These are phyloP conservation scores for Platygyra sinensis DNA, from an alignment of 64 coral and sea anemone species.

Conservation along the genomic window DNA sequence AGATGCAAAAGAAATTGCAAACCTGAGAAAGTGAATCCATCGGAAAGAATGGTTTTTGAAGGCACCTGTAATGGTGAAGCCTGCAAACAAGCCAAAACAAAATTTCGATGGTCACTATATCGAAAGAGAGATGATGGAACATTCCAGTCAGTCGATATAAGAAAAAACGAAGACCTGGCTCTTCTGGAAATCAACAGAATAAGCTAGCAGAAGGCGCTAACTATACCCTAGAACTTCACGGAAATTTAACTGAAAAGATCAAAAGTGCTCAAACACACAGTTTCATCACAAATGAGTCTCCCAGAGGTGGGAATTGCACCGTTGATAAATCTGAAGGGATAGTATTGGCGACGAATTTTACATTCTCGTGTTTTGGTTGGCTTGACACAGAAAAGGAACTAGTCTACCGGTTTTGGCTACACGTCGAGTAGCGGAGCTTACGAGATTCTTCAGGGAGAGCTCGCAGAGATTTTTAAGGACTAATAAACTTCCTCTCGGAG, in stretches of 20 bases:
- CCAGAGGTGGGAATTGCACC: slow-evolving; percentile 30
- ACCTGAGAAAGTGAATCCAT: background rate
- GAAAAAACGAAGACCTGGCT: background rate
- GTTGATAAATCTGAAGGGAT: slow-evolving; percentile 31
- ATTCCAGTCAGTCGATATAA: background rate
- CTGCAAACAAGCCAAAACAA: slow-evolving; percentile 3
- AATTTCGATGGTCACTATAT: background rate
- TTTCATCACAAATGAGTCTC: slow-evolving; percentile 58
- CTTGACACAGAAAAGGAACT: slow-evolving; percentile 15
- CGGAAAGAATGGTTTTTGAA: slow-evolving; percentile 4
- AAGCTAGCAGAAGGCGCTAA: background rate
- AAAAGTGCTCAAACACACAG: background rate
- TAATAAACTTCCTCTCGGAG: slow-evolving; percentile 43
- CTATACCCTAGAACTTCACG: background rate
- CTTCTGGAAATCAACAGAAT: background rate
- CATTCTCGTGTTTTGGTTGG: slow-evolving; percentile 55
- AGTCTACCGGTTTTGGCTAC: slow-evolving; percentile 50
- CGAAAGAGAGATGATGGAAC: background rate
- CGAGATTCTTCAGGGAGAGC: slow-evolving; percentile 47
- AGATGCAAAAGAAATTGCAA: slow-evolving; percentile 46
- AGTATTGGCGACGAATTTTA: slow-evolving; percentile 59
- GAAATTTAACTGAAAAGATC: background rate
- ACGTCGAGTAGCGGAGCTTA: background rate
- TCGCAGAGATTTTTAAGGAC: background rate
- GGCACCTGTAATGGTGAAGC: background rate